Evolutionary conservation across 2,888 invertebrate species (phyloP).

Genomic region (Clusia tigrina): DNA sequence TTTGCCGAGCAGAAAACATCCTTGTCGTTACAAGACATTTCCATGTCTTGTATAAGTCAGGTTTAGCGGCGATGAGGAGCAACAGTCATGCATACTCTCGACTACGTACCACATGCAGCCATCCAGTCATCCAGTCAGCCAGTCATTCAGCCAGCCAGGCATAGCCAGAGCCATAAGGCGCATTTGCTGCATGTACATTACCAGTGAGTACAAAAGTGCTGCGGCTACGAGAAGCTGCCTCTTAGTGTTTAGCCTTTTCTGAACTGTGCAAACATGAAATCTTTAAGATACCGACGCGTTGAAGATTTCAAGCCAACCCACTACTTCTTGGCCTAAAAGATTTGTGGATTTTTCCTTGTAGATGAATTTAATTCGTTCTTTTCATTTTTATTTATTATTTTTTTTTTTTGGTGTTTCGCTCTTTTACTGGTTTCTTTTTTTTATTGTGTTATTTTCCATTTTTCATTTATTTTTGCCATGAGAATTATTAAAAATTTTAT

Average conservation of each 20-base stretch:
- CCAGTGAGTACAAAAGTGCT: too few species aligned
- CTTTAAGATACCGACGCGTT: constrained; percentile 27
- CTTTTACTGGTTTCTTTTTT: constrained; percentile 19
- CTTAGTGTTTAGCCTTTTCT: constrained; percentile 8
- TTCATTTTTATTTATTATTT: constrained; percentile 16
- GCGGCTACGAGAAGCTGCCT: neutral
- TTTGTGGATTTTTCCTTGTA: constrained; percentile 11
- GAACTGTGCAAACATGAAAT: constrained; percentile 15
- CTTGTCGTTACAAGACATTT: neutral
- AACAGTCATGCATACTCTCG: neutral
- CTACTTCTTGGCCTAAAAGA: constrained; percentile 16
- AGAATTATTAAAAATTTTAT: constrained; percentile 64
- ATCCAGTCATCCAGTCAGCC: too few species aligned
- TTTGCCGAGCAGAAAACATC: constrained; percentile 30
- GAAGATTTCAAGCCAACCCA: constrained; percentile 32
- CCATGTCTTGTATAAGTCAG: neutral
- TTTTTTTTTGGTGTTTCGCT: constrained; percentile 1
- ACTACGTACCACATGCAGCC: neutral
- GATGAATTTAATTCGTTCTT: neutral
- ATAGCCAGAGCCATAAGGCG: too few species aligned
- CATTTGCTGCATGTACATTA: too few species aligned
- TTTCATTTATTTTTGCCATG: constrained; percentile 51
- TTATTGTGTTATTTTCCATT: constrained; percentile 30
- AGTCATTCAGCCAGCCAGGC: too few species aligned
- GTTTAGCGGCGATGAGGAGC: neutral